Evolutionary conservation across 2,797 vertebrate species (phyloP).

Genomic region (Pseudomugil tenellus): DNA sequence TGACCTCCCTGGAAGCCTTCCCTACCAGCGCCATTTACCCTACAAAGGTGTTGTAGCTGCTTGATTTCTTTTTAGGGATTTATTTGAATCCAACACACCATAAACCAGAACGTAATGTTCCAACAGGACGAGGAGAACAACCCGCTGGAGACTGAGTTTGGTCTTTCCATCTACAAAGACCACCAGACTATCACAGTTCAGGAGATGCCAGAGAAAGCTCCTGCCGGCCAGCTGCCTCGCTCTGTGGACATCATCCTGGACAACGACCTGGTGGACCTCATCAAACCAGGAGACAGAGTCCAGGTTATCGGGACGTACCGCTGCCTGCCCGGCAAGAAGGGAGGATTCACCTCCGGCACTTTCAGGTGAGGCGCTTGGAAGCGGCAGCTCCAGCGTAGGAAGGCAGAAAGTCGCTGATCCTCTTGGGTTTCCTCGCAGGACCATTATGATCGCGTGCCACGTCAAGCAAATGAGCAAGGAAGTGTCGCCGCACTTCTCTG

Average conservation of each 20-base stretch:
- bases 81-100: background rate
- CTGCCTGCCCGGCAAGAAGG: conserved; percentile 94
- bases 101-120: background rate
- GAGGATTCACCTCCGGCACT: conserved; percentile 93
- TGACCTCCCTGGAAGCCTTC: conserved; percentile 94
- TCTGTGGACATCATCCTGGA: conserved; percentile 95
- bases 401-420: background rate
- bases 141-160: conserved; percentile 95
- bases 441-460: conserved; percentile 93
- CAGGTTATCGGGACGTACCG: conserved; percentile 95
- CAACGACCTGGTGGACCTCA: conserved; percentile 92
- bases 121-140: conserved; percentile 97
- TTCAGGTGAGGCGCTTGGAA: conserved; percentile 86
- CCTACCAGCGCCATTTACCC: conserved; percentile 93
- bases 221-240: conserved; percentile 94
- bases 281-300: conserved; percentile 93
- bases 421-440: conserved; percentile 77
- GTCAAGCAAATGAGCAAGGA: conserved; percentile 96
- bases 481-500: conserved; percentile 85
- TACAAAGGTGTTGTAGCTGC: conserved; percentile 86
- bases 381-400: background rate
- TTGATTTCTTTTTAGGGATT: background rate
- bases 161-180: conserved; percentile 94
- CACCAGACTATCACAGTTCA: conserved; percentile 97
- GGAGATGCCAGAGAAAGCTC: conserved; percentile 99